Evolutionary conservation across 2,113 vertebrate species (phyloP).

Genomic region (Elanoides forficatus): DNA sequence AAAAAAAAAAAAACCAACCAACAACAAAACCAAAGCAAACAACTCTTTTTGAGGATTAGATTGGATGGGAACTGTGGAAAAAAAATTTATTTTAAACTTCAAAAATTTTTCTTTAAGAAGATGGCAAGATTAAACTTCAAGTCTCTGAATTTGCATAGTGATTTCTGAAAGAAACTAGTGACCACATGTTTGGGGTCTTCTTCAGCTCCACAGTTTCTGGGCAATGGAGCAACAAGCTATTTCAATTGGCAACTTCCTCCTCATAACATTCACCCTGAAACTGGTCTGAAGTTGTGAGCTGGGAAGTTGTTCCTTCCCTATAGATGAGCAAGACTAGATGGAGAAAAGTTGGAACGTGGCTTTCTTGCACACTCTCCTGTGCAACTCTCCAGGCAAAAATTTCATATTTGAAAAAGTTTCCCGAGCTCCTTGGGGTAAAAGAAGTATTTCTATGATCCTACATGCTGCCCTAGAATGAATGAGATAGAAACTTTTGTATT

Average conservation of each 20-base stretch:
- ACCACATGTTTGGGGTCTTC: background rate
- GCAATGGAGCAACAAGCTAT: background rate
- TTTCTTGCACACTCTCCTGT: background rate
- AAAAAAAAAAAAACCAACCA: no score
- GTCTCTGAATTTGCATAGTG: background rate
- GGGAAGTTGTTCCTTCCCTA: background rate
- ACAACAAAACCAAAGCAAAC: no score
- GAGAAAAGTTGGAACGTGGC: background rate
- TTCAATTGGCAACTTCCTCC: background rate
- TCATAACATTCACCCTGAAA: background rate
- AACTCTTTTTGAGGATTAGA: background rate
- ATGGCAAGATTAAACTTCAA: background rate
- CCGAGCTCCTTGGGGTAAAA: background rate
- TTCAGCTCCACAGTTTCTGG: background rate
- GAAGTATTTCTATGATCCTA: background rate
- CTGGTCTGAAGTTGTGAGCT: background rate
- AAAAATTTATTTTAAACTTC: background rate
- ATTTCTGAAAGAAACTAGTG: background rate
- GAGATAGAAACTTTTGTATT: background rate
- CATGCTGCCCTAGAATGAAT: background rate
- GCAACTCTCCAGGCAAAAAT: background rate
- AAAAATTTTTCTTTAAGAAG: background rate
- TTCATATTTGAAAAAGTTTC: background rate
- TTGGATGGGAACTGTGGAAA: background rate
- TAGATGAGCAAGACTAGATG: background rate